phyloP scores from a whole-genome alignment of 2,888 invertebrate genomes.

The Cosmopolites sordidus region DNA sequence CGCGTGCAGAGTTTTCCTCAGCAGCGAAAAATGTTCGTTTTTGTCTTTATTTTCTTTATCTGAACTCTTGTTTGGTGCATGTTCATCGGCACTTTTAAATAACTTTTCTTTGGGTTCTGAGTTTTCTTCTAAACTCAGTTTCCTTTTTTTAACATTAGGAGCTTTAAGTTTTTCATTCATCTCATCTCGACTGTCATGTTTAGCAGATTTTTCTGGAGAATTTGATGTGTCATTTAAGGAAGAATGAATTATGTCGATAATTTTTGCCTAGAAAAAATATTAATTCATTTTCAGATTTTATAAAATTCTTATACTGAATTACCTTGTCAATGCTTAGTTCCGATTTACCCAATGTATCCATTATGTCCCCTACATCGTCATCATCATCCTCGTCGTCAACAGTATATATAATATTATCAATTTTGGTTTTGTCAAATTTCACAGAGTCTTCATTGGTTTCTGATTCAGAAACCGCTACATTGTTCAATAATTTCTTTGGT shows the following conservation, averaged over 20 bases:
- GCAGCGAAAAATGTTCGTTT: slow-evolving; percentile 6
- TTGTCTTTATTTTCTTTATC: slow-evolving; percentile 11
- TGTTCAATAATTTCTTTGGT: too few relatives aligned
- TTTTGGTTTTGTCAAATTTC: not conserved
- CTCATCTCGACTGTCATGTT: not conserved
- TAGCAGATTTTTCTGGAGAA: not conserved
- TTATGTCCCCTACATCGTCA: slow-evolving; percentile 7
- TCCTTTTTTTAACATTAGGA: slow-evolving; percentile 29
- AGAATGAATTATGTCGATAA: slow-evolving; percentile 38
- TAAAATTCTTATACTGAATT: not conserved
- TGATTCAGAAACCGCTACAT: too few relatives aligned
- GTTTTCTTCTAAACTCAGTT: slow-evolving; percentile 1
- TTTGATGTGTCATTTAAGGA: slow-evolving; percentile 27
- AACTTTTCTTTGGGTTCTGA: slow-evolving; percentile 6
- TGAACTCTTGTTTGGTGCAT: not conserved
- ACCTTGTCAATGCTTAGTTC: slow-evolving; percentile 28
- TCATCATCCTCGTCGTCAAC: slow-evolving; percentile 9
- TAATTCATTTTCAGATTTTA: not conserved
- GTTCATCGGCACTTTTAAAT: too few relatives aligned
- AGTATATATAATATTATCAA: not conserved
- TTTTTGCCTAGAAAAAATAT: slow-evolving; percentile 25
- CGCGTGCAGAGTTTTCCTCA: slow-evolving; percentile 18
- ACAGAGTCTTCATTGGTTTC: too few relatives aligned
- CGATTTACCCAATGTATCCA: slow-evolving; percentile 11
- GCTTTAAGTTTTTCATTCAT: not conserved